Percentiles rank a stretch among this genome's conserved stretches.
Evolutionary conservation across 2,113 vertebrate genomes (phyloP).

Genomic region (Holacanthus passer): DNA sequence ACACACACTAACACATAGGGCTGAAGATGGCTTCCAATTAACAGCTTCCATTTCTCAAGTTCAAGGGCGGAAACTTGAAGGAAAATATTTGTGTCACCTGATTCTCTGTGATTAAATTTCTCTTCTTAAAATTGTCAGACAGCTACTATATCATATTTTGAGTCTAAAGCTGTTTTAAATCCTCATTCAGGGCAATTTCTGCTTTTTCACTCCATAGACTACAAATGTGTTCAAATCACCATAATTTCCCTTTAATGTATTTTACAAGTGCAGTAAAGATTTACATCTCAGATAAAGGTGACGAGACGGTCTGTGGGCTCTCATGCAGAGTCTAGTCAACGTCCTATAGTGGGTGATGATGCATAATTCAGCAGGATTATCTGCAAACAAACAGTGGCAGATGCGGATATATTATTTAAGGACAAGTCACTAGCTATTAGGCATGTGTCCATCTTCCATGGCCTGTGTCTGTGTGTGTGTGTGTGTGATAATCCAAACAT

Average conservation of each 20-base stretch:
- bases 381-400: conserved; percentile 80
- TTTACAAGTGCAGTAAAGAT: not conserved
- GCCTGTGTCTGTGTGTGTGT: conserved; percentile 28
- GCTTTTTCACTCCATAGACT: not conserved
- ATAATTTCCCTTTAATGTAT: not conserved
- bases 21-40: conserved; percentile 22
- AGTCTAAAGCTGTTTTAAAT: not conserved
- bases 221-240: not conserved
- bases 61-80: not conserved
- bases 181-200: no score
- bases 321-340: conserved; percentile 38
- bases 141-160: not conserved
- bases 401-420: conserved; percentile 82
- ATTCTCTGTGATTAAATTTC: not conserved
- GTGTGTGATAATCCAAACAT: conserved; percentile 49
- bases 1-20: not conserved
- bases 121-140: not conserved
- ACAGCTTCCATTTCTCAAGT: conserved; percentile 34
- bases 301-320: conserved; percentile 8
- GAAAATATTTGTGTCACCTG: conserved; percentile 17
- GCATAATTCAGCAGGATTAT: conserved; percentile 78
- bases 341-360: conserved; percentile 59
- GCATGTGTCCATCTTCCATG: conserved; percentile 69
- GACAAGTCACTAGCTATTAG: conserved; percentile 77
- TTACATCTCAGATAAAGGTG: conserved; percentile 4